Conservation (phyloP, 2,797 vertebrate genomes). For the Lepidocolaptes lacrymiger region DNA sequence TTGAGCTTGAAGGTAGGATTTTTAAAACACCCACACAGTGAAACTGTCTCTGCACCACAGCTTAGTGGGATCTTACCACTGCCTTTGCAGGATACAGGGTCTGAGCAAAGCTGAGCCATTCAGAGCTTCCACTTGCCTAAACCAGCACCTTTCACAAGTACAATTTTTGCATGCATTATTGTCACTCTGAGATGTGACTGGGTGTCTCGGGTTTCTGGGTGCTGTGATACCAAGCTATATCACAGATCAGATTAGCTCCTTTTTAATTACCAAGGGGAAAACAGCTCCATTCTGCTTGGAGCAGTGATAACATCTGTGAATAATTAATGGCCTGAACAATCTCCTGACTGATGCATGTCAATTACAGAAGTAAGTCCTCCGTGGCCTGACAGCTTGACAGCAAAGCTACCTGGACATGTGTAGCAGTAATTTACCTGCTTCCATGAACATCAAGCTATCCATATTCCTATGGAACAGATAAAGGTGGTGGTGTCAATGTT, state of each 20-base stretch:
- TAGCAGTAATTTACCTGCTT: neutral
- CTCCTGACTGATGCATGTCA: neutral
- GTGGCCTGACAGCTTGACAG: neutral
- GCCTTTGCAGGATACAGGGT: neutral
- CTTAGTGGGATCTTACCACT: neutral
- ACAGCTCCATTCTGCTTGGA: conserved; percentile 1
- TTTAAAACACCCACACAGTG: neutral
- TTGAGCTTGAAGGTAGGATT: neutral
- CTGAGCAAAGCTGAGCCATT: neutral
- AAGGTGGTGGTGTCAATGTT: neutral
- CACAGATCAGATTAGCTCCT: conserved; percentile 17
- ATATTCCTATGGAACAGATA: neutral
- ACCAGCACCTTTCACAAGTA: neutral
- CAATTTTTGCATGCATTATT: neutral
- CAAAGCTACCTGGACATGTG: neutral
- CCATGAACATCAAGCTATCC: neutral
- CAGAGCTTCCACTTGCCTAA: neutral
- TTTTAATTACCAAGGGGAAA: conserved; percentile 26
- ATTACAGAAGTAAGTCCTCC: neutral
- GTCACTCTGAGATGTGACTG: neutral
- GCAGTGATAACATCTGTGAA: conserved; percentile 37
- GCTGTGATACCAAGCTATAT: neutral
- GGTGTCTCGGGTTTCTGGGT: neutral
- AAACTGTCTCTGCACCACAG: neutral
- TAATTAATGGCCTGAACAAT: conserved; percentile 1